Percentiles rank a stretch among this genome's conserved stretches.
These are phyloP conservation scores for Phrynocephalus forsythii DNA, from an alignment of 2,797 vertebrate genomes.

Conservation along the genomic window DNA sequence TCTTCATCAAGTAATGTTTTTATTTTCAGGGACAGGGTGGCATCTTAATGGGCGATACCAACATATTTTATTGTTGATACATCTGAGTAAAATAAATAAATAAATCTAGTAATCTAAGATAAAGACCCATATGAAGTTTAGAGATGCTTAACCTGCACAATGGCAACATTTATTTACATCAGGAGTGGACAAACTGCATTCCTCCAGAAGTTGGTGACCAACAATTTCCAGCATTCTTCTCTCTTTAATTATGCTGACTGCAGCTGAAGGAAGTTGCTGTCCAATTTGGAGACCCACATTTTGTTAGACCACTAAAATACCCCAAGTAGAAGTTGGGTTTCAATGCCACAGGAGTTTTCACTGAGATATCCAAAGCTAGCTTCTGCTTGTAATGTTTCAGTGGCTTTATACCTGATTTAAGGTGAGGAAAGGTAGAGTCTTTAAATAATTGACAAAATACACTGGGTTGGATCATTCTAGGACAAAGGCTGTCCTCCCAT, in stretches of 20 bases:
- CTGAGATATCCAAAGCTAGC: too few species aligned
- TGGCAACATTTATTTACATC: neutral
- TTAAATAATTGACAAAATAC: neutral
- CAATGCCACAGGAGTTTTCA: too few species aligned
- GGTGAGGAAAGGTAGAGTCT: neutral
- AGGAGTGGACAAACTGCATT: neutral
- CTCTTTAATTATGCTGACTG: too few species aligned
- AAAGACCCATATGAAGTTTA: neutral
- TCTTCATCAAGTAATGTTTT: neutral
- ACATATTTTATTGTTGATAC: neutral
- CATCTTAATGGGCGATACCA: neutral
- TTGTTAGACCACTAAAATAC: too few species aligned
- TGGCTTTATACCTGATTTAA: neutral
- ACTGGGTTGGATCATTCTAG: neutral
- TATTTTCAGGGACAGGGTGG: neutral
- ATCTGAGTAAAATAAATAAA: neutral
- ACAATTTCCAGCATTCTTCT: too few species aligned
- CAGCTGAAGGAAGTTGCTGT: too few species aligned
- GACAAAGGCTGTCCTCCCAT: neutral
- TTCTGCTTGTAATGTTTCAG: too few species aligned
- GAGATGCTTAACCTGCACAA: neutral
- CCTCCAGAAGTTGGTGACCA: too few species aligned
- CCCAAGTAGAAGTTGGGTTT: too few species aligned
- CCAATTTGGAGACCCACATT: too few species aligned
- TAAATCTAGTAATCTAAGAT: neutral